phyloP scores from a whole-genome alignment of 2,113 vertebrate species.

The Saccopteryx bilineata region DNA sequence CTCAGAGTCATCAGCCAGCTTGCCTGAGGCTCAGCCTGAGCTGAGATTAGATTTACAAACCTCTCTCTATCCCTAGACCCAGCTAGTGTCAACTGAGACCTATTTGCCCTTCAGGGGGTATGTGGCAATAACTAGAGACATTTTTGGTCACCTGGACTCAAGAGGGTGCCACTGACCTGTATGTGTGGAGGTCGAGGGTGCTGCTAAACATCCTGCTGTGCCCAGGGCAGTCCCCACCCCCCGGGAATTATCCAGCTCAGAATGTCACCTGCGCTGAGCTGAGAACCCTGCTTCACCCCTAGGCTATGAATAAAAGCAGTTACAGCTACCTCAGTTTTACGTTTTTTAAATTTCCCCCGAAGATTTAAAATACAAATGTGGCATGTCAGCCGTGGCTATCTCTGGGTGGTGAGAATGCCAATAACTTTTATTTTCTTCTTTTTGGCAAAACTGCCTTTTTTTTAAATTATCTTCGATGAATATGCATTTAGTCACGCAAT shows the following conservation, averaged over 20 bases:
- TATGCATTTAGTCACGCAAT: slow-evolving; percentile 60
- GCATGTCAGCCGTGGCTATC: not conserved
- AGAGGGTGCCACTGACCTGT: fast-evolving
- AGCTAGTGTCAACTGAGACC: not conserved
- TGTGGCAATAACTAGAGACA: not conserved
- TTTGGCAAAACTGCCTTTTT: slow-evolving; percentile 59
- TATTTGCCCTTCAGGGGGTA: not conserved
- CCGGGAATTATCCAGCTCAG: not conserved
- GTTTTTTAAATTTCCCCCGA: slow-evolving; percentile 18
- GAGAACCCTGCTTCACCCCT: not conserved
- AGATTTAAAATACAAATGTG: slow-evolving; percentile 57
- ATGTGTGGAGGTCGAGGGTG: not conserved
- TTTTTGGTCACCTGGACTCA: not conserved
- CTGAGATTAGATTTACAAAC: too few species aligned
- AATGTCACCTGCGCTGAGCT: fast-evolving
- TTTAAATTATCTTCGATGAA: slow-evolving; percentile 58
- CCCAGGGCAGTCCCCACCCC: not conserved
- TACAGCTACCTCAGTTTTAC: not conserved
- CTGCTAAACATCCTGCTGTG: fast-evolving
- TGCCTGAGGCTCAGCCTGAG: not conserved
- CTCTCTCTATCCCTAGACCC: not conserved
- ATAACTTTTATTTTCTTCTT: slow-evolving; percentile 69
- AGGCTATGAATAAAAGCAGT: not conserved
- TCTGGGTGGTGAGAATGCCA: not conserved
- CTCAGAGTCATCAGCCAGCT: not conserved